Conservation (phyloP, 23 tunicate species). For the Trididemnum clinides region DNA sequence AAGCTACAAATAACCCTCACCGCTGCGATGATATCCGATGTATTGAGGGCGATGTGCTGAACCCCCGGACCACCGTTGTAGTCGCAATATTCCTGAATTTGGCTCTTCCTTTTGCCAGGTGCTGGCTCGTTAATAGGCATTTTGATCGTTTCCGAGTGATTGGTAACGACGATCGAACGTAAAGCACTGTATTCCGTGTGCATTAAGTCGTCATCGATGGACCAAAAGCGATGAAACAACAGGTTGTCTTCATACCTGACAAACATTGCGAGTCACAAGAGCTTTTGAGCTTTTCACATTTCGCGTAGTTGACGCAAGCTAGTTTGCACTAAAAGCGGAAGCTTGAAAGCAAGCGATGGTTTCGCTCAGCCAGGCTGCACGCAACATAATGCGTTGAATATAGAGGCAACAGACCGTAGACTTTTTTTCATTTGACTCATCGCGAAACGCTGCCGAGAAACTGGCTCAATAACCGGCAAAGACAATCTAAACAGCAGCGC, state of each 20-base stretch:
- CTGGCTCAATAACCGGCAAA: no score
- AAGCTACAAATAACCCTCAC: conserved; percentile 41
- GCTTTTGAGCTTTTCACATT: no score
- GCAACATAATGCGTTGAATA: no score
- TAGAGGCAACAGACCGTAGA: no score
- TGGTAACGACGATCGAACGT: conserved; percentile 90
- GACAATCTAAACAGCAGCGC: no score
- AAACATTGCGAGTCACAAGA: no score
- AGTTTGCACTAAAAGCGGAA: no score
- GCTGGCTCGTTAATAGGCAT: conserved; percentile 99
- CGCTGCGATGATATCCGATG: conserved; percentile 70
- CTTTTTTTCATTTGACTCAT: no score
- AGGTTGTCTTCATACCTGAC: conserved; percentile 89
- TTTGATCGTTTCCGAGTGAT: conserved; percentile 92
- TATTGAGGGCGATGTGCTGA: conserved; percentile 90
- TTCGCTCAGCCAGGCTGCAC: no score
- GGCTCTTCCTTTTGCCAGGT: conserved; percentile 90
- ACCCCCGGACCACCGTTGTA: conserved; percentile 99
- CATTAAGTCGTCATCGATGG: conserved; percentile 90
- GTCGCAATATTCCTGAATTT: conserved; percentile 96
- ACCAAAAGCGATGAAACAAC: conserved; percentile 99
- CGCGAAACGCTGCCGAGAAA: no score
- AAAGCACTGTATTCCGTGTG: conserved; percentile 98
- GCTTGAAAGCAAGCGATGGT: no score
- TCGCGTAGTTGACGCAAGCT: no score